These are phyloP conservation scores for Drosophila burlai DNA, from an alignment of 1,140 invertebrate genomes.

Conservation along the genomic window DNA sequence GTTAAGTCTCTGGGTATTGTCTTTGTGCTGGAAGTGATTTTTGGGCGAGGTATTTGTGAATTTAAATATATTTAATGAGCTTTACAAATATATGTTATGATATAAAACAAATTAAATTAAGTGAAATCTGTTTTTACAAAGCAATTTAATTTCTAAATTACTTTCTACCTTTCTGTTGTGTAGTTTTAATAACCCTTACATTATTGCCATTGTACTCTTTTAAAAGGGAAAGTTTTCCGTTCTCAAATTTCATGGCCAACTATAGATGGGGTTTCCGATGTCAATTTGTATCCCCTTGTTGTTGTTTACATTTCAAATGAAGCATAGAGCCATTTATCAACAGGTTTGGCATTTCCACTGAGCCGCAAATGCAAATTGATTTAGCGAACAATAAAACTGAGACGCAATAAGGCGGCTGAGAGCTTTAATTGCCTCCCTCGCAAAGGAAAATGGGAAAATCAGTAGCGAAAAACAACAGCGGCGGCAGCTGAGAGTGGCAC, in stretches of 20 bases:
- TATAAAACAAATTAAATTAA: neutral
- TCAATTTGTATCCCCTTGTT: neutral
- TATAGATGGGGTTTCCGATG: neutral
- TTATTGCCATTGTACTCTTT: neutral
- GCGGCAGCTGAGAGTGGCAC: slow-evolving; percentile 53
- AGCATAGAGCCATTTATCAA: slow-evolving; percentile 42
- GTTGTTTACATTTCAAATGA: slow-evolving; percentile 20
- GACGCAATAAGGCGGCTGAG: slow-evolving; percentile 2
- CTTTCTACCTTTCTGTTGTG: neutral
- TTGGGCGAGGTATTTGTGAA: neutral
- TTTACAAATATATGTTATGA: neutral
- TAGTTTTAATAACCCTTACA: neutral
- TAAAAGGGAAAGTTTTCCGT: neutral
- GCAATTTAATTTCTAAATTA: neutral
- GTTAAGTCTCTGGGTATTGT: slow-evolving; percentile 2
- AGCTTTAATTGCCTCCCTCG: slow-evolving; percentile 39
- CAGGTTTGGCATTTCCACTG: slow-evolving; percentile 34
- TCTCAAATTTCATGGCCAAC: neutral
- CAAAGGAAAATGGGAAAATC: slow-evolving; percentile 5
- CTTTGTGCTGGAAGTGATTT: neutral
- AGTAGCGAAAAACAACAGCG: neutral
- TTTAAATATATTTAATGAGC: slow-evolving; percentile 3
- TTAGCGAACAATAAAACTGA: slow-evolving; percentile 52
- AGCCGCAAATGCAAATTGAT: slow-evolving; percentile 57
- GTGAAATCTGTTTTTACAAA: too few relatives aligned